Evolutionary conservation across 2,888 invertebrate genomes (phyloP).

Genomic region (Tenodera sinensis): DNA sequence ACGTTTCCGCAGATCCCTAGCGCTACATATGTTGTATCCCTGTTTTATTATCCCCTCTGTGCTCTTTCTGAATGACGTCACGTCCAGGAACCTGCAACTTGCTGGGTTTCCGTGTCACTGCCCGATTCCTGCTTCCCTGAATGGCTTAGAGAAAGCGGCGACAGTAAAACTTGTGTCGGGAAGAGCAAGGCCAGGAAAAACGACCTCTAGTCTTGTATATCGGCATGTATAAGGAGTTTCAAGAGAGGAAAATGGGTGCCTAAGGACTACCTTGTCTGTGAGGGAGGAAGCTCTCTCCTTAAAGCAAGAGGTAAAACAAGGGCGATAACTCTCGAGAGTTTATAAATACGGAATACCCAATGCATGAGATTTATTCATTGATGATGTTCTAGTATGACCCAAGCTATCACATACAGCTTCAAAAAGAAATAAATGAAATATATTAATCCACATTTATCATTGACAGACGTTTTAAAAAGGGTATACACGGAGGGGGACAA

Average conservation of each 20-base stretch:
- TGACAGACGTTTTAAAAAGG: too few species aligned
- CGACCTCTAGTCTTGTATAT: neutral
- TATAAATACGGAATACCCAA: neutral
- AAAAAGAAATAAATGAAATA: too few species aligned
- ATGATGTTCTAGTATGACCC: neutral
- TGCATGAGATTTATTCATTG: neutral
- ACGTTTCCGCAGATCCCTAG: neutral
- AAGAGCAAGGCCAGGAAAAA: neutral
- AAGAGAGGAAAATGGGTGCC: neutral
- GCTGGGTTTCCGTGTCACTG: slow-evolving; percentile 15
- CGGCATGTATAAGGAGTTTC: neutral
- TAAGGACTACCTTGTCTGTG: neutral
- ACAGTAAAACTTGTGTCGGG: slow-evolving; percentile 3
- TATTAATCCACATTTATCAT: too few species aligned
- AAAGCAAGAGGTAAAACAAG: neutral
- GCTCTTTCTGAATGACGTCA: slow-evolving; percentile 3
- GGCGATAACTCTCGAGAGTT: neutral
- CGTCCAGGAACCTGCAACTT: neutral
- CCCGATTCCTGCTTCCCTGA: slow-evolving; percentile 13
- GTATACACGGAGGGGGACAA: too few species aligned
- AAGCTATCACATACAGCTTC: too few species aligned
- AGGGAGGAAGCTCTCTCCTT: neutral
- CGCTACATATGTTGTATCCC: neutral
- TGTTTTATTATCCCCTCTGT: slow-evolving; percentile 1
- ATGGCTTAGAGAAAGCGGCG: neutral